Percentiles rank a stretch among this genome's conserved stretches.
These are phyloP conservation scores for Arothron firmamentum DNA, from an alignment of 2,113 vertebrate species.

Conservation along the genomic window DNA sequence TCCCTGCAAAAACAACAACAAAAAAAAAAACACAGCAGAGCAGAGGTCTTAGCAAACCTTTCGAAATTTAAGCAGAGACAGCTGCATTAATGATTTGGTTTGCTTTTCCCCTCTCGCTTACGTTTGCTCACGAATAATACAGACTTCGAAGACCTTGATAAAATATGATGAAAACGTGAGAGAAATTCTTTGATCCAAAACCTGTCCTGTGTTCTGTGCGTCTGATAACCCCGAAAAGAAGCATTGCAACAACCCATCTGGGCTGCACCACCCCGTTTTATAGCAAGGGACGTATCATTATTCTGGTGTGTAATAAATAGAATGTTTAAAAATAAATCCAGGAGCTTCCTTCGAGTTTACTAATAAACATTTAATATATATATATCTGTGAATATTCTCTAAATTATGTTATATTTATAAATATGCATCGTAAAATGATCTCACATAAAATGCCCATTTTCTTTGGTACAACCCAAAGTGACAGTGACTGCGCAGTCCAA, in stretches of 20 bases:
- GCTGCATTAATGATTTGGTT: slow-evolving; percentile 20
- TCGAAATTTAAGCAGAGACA: slow-evolving; percentile 27
- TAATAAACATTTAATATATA: no score
- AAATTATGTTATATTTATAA: background rate
- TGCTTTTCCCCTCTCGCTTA: background rate
- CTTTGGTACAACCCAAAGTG: slow-evolving; percentile 41
- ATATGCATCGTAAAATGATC: fast-evolving
- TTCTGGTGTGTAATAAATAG: background rate
- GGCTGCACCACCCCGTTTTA: slow-evolving; percentile 49
- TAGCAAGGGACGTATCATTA: background rate
- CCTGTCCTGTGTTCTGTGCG: slow-evolving; percentile 37
- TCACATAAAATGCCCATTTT: background rate
- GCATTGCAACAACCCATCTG: slow-evolving; percentile 65
- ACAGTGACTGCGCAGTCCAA: slow-evolving; percentile 38
- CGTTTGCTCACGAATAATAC: background rate
- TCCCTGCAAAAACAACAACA: slow-evolving; percentile 13
- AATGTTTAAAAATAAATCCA: background rate
- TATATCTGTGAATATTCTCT: background rate
- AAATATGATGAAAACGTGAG: slow-evolving; percentile 3
- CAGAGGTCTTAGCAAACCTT: slow-evolving; percentile 34
- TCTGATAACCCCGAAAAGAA: slow-evolving; percentile 37
- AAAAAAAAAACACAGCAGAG: slow-evolving; percentile 49
- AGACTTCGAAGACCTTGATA: background rate
- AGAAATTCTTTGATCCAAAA: background rate
- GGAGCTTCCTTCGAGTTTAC: no score